Evolutionary conservation across 2,888 invertebrate genomes (phyloP), one percentile per base, ranked within the genome.

Genomic region (Pristionchus entomophagus): DNA sequence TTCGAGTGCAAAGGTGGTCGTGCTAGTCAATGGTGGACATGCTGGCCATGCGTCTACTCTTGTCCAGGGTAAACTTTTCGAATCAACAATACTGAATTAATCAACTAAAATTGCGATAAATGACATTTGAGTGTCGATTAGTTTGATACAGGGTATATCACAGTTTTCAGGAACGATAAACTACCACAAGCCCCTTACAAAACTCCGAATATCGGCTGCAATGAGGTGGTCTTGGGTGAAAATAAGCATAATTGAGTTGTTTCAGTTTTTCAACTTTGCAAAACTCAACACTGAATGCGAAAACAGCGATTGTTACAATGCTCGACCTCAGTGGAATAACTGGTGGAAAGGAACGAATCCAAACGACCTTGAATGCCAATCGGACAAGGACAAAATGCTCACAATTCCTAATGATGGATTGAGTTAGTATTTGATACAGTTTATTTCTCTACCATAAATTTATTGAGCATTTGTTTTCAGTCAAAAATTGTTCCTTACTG

Each of bases 21-120:
- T n/a, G n/a, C n/a, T n/a, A 45, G 35, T 26, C 8, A 80, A 8
- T 80, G 78, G 78, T 80, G 78, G 78, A 32, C 49, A 29, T 51
- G 49, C 17, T 82, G 82, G 56, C 59, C 82, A 10, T 82, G 59
- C 59, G 26, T 41, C 38, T 82, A 59, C 59, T 29, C 38, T 14
- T 53, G 59, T 35, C 5, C 35, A n/a, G n/a, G n/a, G n/a, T n/a
- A n/a, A n/a, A n/a, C n/a, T n/a, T n/a, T n/a, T n/a, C n/a, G n/a
- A n/a, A n/a, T n/a, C n/a, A n/a, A n/a, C n/a, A n/a, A n/a, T n/a
- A n/a, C n/a, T n/a, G n/a, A n/a, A n/a, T n/a, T n/a, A n/a, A n/a
- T n/a, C n/a, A n/a, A n/a, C n/a, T n/a, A n/a, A n/a, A n/a, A n/a
- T n/a, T n/a, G n/a, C n/a, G n/a, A n/a, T n/a, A n/a, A n/a, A n/a